Conservation (phyloP, 2,113 vertebrate genomes). For the Saccopteryx bilineata region DNA sequence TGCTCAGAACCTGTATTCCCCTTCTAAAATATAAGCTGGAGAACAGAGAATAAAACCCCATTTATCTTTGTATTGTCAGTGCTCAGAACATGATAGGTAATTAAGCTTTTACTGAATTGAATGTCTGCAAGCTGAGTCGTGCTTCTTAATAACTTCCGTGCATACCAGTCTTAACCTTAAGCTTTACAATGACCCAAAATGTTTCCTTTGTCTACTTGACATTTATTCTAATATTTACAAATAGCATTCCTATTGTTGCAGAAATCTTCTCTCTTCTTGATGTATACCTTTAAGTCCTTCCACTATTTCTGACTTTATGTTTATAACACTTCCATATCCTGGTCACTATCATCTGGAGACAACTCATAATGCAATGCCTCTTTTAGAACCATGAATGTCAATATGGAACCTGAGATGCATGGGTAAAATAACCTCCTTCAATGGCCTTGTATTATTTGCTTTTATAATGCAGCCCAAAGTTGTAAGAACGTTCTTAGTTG, state of each 20-base stretch:
- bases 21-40: not conserved
- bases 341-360: not conserved
- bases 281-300: not conserved
- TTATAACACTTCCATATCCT: not conserved
- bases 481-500: not conserved
- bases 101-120: conserved; percentile 13
- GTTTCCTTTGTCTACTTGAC: not conserved
- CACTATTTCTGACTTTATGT: not conserved
- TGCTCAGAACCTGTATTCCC: not conserved
- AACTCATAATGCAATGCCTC: not conserved
- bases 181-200: not conserved
- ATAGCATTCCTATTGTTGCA: not conserved
- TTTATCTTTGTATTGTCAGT: not conserved
- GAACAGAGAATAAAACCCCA: not conserved
- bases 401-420: not conserved
- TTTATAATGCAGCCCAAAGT: not conserved
- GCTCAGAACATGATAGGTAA: not conserved
- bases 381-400: conserved; percentile 5
- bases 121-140: not conserved
- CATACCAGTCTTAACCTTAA: not conserved
- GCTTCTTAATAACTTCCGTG: not conserved
- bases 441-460: not conserved
- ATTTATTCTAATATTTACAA: conserved; percentile 20
- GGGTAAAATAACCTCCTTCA: not conserved
- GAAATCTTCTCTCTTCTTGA: not conserved